Conservation (phyloP, 2,888 invertebrate genomes). For the Eilema sororculum region DNA sequence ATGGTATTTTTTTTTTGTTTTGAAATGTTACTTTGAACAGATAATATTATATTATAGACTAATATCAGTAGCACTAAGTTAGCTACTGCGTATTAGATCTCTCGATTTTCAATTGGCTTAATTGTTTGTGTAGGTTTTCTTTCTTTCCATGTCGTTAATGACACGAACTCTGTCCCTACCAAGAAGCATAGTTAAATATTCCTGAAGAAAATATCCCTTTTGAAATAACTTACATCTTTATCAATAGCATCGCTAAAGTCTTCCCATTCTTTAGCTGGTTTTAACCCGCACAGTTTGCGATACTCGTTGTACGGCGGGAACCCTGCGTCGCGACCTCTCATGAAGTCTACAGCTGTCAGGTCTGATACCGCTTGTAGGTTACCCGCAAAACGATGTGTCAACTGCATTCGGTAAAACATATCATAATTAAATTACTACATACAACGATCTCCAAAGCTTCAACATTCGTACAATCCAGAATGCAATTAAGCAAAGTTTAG, state of each 20-base stretch:
- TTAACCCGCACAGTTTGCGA: slow-evolving; percentile 92
- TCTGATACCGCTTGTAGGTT: slow-evolving; percentile 49
- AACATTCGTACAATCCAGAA: no score
- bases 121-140: no score
- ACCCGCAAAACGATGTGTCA: slow-evolving; percentile 54
- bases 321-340: slow-evolving; percentile 91
- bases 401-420: slow-evolving; percentile 35
- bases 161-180: no score
- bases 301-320: slow-evolving; percentile 95
- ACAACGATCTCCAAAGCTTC: not conserved
- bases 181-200: no score
- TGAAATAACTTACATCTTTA: slow-evolving; percentile 54
- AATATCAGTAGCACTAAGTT: no score
- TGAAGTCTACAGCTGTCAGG: slow-evolving; percentile 60
- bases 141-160: no score
- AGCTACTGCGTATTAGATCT: no score
- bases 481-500: no score
- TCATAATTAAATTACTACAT: not conserved
- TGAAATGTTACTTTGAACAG: no score
- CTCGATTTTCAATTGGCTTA: no score
- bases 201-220: not conserved
- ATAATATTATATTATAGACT: no score
- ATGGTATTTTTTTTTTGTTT: no score
- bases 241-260: slow-evolving; percentile 91
- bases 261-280: slow-evolving; percentile 89